Evolutionary conservation across 2,113 vertebrate genomes (phyloP).

Genomic region (Isichthys henryi): DNA sequence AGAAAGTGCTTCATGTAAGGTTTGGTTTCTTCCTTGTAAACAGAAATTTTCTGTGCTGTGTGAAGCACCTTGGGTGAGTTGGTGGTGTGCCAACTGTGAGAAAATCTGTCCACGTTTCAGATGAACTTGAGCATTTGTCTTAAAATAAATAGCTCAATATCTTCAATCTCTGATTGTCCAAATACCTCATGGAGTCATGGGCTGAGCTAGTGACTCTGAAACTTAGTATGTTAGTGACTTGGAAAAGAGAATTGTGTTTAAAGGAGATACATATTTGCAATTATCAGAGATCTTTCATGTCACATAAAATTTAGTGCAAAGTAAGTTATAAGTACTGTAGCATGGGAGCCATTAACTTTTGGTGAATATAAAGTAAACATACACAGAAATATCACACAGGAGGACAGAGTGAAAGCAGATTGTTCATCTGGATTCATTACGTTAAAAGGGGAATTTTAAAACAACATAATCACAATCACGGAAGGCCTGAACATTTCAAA

Average conservation of each 20-base stretch:
- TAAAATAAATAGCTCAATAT: neutral
- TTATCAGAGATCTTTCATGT: conserved; percentile 15
- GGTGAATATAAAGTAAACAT: conserved; percentile 31
- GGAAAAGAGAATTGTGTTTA: neutral
- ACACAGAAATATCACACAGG: conserved; percentile 32
- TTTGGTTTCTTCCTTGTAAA: neutral
- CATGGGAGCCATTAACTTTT: conserved; percentile 22
- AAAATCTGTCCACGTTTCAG: neutral
- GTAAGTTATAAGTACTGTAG: neutral
- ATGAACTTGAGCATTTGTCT: neutral
- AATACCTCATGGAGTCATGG: neutral
- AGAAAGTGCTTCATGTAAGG: neutral
- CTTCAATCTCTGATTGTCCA: neutral
- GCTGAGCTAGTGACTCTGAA: neutral
- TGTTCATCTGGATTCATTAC: conserved; percentile 67
- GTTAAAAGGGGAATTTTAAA: conserved; percentile 23
- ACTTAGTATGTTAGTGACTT: neutral
- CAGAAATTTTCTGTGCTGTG: neutral
- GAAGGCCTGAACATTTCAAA: conserved; percentile 66
- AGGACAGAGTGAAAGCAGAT: conserved; percentile 45
- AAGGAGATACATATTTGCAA: neutral
- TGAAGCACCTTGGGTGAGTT: neutral
- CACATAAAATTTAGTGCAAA: conserved; percentile 18
- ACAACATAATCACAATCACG: conserved; percentile 59
- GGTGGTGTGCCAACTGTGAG: neutral